Base-by-base conservation (phyloP, 2,888 invertebrate genomes). In the Archips xylosteana region DNA sequence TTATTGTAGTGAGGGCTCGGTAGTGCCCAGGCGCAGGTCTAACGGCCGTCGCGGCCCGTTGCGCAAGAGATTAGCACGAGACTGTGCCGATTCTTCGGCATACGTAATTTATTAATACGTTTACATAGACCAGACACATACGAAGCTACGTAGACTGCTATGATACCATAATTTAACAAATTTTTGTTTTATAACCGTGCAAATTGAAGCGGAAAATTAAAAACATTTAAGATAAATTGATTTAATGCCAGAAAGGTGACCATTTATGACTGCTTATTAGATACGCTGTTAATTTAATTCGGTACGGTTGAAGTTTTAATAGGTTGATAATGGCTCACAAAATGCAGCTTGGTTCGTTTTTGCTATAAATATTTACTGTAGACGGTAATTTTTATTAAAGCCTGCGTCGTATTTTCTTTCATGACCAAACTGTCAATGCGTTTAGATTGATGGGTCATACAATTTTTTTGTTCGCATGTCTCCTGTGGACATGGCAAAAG, bases 41-140 rank as follows among this genome's bases (percentile, higher is more conserved):
- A 82, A 80, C 82, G 82, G 84, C 79, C 81, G 79, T 47, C 76
- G 78, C 87, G 88, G 87, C 89, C 88, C 86, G 89, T 92, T 92
- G 89, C 89, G 92, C 91, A 93, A 94, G 89, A 85, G 90, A 81
- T 87, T 85, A 54, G 80, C 90, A 89, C 90, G 83, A 88, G 90
- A 94, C 94, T 94, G 92, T 86, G 91, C 85, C 84, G 87, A 87
- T 88, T 88, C 88, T 86, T 84, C 83, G 78, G 80, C 80, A 82
- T 83, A 86, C 90, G 87, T 92, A 91, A 91, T 92, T 91, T 93
- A 94, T 93, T 91, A 92, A 93, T 89, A 89, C 88, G 80, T 84
- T 78, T 80, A 78, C 86, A 79, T 80, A 85, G 87, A 87, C 78
- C 75, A 85, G 78, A 76, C 76, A 59, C 10, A 8, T 12, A n/a